These are phyloP conservation scores for Umimayanthus kanabou DNA, from an alignment of 92 coral and sea anemone genomes.

Conservation along the genomic window DNA sequence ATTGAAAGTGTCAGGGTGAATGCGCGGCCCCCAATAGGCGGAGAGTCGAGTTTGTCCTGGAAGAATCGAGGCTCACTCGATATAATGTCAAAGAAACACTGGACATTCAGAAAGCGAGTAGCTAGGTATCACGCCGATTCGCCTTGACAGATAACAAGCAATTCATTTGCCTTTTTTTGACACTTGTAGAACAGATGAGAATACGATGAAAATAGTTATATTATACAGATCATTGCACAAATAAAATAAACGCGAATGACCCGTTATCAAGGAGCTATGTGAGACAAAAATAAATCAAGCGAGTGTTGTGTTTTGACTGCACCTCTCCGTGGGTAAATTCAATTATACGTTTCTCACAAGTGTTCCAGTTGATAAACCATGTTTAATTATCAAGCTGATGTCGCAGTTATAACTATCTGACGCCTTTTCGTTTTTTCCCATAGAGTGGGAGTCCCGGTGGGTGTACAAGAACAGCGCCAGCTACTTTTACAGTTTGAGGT, in stretches of 20 bases:
- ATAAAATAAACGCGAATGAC: background rate
- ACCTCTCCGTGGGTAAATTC: background rate
- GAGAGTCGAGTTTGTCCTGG: background rate
- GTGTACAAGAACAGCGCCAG: background rate
- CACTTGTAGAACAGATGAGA: background rate
- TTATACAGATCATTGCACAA: background rate
- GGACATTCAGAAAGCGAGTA: too few relatives aligned
- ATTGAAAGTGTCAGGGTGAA: background rate
- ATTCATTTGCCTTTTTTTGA: background rate
- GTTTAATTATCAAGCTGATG: background rate
- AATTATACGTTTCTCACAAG: too few relatives aligned
- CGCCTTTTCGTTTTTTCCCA: too few relatives aligned
- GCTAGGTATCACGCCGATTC: too few relatives aligned
- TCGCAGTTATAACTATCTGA: too few relatives aligned
- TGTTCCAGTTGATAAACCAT: background rate
- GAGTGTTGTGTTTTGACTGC: background rate
- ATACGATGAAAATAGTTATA: background rate
- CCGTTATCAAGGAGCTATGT: background rate
- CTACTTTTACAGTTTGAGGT: background rate
- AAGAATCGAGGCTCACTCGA: background rate
- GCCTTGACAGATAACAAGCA: background rate
- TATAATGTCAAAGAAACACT: background rate
- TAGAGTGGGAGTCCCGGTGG: background rate
- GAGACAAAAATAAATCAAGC: too few relatives aligned
- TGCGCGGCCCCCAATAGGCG: background rate